Evolutionary conservation across 2,113 vertebrate genomes (phyloP), one percentile per base, ranked within the genome.

Genomic region (Macroglossus sobrinus): DNA sequence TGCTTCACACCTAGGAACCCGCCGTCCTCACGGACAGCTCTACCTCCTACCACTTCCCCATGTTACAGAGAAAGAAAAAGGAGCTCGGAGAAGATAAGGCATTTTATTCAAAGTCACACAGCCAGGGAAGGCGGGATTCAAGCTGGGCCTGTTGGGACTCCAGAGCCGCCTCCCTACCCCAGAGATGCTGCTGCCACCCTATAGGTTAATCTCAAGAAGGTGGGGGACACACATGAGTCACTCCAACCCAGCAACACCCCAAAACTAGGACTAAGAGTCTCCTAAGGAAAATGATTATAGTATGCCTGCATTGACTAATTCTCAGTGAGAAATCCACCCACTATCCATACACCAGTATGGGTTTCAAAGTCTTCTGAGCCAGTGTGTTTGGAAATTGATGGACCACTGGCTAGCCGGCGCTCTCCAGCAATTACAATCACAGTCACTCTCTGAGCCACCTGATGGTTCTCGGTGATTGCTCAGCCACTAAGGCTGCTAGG

Each of bases 361-460:
- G 50, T 40, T 43, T 53, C 53, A 19, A 69, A 63, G 82, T 33
- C 50, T 86, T 74, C 3, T 12, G 16, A 38, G 47, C 53, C 38
- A 35, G 12, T 1, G 43, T 55, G 72, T 78, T 50, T 59, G 40
- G 55, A 59, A 47, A 35, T 2, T 0, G 79, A 75, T 16, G 33
- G 64, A 13, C 33, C 7, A 35, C 0, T 19, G 35, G 81, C 63
- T 30, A 66, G 75, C 50, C 21, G 24, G 11, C 4, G 3, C 53
- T 84, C 84, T 89, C 45, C 28, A 66, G 92, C 19, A 61, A 96
- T 82, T 89, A 76, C 28, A 86, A 89, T 88, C 79, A 57, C 89
- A 68, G 75, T 87, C 92, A 96, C 94, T 93, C 75, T 89, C 95
- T 45, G 33, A 43, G 4, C 38, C 95, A 75, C 69, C 22, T 66